phyloP scores from a whole-genome alignment of 2,113 vertebrate genomes.

The Fregata magnificens region DNA sequence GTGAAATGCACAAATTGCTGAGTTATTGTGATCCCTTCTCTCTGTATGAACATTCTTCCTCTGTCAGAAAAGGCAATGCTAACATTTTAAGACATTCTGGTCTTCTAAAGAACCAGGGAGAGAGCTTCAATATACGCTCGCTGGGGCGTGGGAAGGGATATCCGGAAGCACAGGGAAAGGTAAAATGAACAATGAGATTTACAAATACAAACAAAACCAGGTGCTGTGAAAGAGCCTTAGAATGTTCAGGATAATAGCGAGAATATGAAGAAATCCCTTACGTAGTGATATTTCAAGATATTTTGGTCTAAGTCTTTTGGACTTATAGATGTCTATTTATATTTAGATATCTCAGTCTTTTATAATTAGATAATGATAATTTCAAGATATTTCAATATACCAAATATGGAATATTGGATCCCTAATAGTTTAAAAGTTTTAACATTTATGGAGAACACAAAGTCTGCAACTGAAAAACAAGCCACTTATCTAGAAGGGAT shows the following conservation, averaged over 20 bases:
- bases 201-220: background rate
- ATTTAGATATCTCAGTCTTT: background rate
- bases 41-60: background rate
- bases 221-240: background rate
- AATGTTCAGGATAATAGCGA: background rate
- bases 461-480: background rate
- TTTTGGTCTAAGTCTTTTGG: background rate
- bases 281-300: background rate
- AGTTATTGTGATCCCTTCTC: background rate
- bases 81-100: background rate
- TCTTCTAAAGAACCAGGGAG: background rate
- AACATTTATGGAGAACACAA: background rate
- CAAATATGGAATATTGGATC: background rate
- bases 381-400: background rate
- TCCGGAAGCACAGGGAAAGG: background rate
- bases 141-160: too few relatives aligned
- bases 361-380: background rate
- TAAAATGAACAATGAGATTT: background rate
- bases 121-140: background rate
- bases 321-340: background rate
- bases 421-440: background rate
- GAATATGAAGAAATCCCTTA: background rate
- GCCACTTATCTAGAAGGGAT: background rate
- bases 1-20: background rate
- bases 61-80: background rate